These are phyloP conservation scores for Coenobita brevimanus DNA, from an alignment of 1,140 invertebrate genomes.

Conservation along the genomic window DNA sequence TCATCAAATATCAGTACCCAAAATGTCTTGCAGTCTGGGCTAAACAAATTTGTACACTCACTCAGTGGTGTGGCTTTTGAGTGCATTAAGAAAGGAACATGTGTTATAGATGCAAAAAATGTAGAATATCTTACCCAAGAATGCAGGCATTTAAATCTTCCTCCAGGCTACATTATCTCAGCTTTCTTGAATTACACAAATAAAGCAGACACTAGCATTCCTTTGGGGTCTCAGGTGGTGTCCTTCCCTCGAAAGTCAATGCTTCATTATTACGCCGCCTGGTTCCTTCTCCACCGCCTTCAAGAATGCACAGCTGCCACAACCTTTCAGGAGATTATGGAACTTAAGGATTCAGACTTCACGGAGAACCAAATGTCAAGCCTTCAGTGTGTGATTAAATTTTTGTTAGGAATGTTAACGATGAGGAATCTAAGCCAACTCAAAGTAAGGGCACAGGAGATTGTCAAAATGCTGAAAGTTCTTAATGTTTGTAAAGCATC, in stretches of 20 bases:
- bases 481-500: constrained; percentile 26
- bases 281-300: constrained; percentile 11
- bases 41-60: constrained; percentile 19
- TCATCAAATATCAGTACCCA: not conserved
- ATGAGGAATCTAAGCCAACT: constrained; percentile 6
- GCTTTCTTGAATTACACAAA: constrained; percentile 42
- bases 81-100: constrained; percentile 22
- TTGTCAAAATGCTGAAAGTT: constrained; percentile 40
- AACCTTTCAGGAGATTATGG: constrained; percentile 15
- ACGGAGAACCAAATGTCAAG: not conserved
- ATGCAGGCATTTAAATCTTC: constrained; percentile 10
- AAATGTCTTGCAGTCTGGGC: not conserved
- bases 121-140: not conserved
- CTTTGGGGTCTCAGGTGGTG: not conserved
- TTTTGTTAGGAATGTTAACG: constrained; percentile 43
- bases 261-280: constrained; percentile 48
- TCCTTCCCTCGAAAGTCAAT: constrained; percentile 34
- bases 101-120: constrained; percentile 10
- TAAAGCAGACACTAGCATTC: not conserved
- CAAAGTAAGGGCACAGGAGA: constrained; percentile 21
- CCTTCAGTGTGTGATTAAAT: constrained; percentile 39
- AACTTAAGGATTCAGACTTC: not conserved
- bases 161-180: constrained; percentile 32
- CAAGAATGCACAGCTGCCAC: not conserved
- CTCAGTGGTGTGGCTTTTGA: constrained; percentile 33